Conservation (phyloP, 2,888 invertebrate genomes). For the Eilema caniola region DNA sequence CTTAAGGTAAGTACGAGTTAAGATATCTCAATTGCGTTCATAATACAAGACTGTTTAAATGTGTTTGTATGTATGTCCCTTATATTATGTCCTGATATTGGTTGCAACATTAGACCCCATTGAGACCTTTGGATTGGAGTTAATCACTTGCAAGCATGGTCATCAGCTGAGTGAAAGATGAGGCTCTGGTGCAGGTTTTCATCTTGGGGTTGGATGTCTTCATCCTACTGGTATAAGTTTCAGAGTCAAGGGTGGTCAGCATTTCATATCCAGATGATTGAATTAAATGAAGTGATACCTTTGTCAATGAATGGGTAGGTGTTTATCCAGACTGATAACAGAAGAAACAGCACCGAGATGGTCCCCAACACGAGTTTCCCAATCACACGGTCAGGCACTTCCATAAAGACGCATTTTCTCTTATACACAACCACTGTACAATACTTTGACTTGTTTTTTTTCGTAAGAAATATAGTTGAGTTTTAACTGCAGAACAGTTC, state of each 20-base stretch:
- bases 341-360: slow-evolving; percentile 83
- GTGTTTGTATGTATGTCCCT: not conserved
- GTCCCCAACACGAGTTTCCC: slow-evolving; percentile 87
- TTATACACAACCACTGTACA: not conserved
- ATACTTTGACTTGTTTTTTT: not conserved
- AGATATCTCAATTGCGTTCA: not conserved
- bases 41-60: not conserved
- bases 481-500: slow-evolving; percentile 87
- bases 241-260: too few relatives aligned
- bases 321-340: slow-evolving; percentile 89
- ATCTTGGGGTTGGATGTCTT: too few relatives aligned
- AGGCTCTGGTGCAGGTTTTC: too few relatives aligned
- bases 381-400: slow-evolving; percentile 84
- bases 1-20: not conserved
- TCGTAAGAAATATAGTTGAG: not conserved
- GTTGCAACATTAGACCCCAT: not conserved
- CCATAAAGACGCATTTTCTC: slow-evolving; percentile 74
- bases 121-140: too few relatives aligned
- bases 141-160: too few relatives aligned
- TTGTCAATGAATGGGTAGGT: slow-evolving; percentile 89
- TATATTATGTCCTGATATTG: not conserved
- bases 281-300: slow-evolving; percentile 67
- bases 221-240: too few relatives aligned
- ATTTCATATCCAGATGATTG: too few relatives aligned
- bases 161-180: too few relatives aligned